Evolutionary conservation across 2,113 vertebrate species (phyloP).

Genomic region (Melanostigma gelatinosum): DNA sequence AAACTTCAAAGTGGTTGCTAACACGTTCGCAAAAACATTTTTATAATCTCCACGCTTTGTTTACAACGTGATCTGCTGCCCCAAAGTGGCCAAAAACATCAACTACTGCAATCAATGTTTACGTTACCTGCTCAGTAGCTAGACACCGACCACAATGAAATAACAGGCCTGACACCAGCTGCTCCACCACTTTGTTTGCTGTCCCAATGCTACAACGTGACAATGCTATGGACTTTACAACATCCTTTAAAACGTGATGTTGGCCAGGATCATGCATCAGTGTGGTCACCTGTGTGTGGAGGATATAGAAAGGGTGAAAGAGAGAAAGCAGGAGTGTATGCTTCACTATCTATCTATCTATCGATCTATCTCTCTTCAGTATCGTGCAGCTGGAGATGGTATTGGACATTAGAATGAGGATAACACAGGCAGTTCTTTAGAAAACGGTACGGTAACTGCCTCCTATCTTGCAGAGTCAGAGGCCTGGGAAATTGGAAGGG

Average conservation of each 20-base stretch:
- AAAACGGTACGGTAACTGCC: slow-evolving; percentile 40
- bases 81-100: background rate
- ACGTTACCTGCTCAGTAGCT: background rate
- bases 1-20: too few species aligned
- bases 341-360: background rate
- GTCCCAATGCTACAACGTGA: background rate
- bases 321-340: background rate
- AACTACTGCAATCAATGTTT: background rate
- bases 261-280: background rate
- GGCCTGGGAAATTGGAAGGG: slow-evolving; percentile 56
- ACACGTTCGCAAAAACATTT: background rate
- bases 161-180: background rate
- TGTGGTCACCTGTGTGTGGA: background rate
- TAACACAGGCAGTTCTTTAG: slow-evolving; percentile 13
- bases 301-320: background rate
- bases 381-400: background rate
- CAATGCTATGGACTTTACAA: background rate
- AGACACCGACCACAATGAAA: background rate
- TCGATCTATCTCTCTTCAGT: background rate
- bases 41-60: background rate
- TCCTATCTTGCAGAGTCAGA: slow-evolving; percentile 53
- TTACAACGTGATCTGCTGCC: slow-evolving; percentile 1
- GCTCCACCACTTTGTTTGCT: background rate
- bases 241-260: background rate
- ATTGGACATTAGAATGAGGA: slow-evolving; percentile 28